phyloP scores from a whole-genome alignment of 2,888 invertebrate species.

The Agrotis ipsilon region DNA sequence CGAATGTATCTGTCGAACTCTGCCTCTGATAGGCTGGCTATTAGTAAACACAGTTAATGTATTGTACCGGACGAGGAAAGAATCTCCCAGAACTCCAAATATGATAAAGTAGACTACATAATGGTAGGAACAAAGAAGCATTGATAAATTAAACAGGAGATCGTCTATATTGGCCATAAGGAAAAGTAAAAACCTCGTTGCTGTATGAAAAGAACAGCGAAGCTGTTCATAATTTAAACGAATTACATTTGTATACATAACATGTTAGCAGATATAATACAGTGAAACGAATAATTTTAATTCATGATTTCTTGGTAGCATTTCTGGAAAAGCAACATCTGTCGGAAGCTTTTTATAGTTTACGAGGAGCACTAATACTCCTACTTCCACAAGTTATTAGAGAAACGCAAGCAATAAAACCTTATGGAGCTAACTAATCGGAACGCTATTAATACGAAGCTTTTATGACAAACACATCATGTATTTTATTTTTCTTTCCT shows the following conservation, averaged over 20 bases:
- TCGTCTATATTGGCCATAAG: conserved; percentile 30
- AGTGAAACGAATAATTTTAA: conserved; percentile 66
- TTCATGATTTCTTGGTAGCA: conserved; percentile 63
- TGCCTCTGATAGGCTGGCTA: conserved; percentile 30
- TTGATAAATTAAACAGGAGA: conserved; percentile 54
- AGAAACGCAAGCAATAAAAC: conserved; percentile 74
- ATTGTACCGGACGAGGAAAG: conserved; percentile 42
- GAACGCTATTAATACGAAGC: conserved; percentile 71
- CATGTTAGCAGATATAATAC: conserved; percentile 18
- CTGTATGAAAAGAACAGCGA: conserved; percentile 63
- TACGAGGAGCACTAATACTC: conserved; percentile 71
- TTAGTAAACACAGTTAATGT: conserved; percentile 44
- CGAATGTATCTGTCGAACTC: conserved; percentile 47
- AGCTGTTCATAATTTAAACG: conserved; percentile 54
- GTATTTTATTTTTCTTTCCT: conserved; percentile 49
- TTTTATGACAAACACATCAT: conserved; percentile 68
- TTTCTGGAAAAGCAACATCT: conserved; percentile 74
- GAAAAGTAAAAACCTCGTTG: conserved; percentile 52
- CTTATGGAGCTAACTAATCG: conserved; percentile 75
- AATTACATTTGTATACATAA: conserved; percentile 49
- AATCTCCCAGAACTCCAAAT: conserved; percentile 47
- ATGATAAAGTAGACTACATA: conserved; percentile 38
- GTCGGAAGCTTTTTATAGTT: conserved; percentile 80
- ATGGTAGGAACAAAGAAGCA: conserved; percentile 51
- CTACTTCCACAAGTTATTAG: conserved; percentile 72